These are phyloP conservation scores for Cantharis rufa DNA, from an alignment of 2,888 invertebrate species.

Conservation along the genomic window DNA sequence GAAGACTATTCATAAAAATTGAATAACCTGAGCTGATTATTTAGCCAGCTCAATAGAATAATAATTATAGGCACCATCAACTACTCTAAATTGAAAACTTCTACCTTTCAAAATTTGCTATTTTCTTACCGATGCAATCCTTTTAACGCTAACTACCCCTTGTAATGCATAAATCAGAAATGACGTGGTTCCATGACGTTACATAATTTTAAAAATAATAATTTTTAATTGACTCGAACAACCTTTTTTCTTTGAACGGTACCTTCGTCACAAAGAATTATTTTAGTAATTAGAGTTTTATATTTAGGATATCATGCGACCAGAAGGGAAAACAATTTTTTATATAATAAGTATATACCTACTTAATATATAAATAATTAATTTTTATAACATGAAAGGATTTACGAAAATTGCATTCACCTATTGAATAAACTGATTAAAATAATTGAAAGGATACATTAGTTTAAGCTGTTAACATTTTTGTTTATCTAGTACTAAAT, in stretches of 20 bases:
- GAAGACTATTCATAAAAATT: slow-evolving; percentile 2
- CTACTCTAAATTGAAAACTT: not conserved
- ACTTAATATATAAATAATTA: not conserved
- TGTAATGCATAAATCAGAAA: not conserved
- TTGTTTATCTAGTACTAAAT: not conserved
- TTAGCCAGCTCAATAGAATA: slow-evolving; percentile 1
- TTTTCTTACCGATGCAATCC: not conserved
- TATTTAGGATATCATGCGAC: not conserved
- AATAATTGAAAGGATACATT: not conserved
- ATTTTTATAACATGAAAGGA: not conserved
- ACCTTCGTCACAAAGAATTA: not conserved
- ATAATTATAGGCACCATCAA: not conserved
- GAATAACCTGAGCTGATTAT: slow-evolving; percentile 6
- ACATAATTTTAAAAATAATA: not conserved
- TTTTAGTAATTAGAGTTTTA: not conserved
- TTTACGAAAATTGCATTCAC: not conserved
- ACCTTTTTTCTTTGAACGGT: not conserved
- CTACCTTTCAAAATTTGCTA: not conserved
- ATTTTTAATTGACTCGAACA: not conserved
- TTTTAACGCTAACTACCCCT: not conserved
- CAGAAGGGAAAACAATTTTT: not conserved
- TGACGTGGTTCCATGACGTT: not conserved
- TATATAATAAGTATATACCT: no score
- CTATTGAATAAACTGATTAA: not conserved
- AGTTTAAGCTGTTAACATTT: not conserved